Evolutionary conservation across 1,140 invertebrate species (phyloP), one percentile per base, ranked within the genome.

Genomic region (Odontomachus brunneus): DNA sequence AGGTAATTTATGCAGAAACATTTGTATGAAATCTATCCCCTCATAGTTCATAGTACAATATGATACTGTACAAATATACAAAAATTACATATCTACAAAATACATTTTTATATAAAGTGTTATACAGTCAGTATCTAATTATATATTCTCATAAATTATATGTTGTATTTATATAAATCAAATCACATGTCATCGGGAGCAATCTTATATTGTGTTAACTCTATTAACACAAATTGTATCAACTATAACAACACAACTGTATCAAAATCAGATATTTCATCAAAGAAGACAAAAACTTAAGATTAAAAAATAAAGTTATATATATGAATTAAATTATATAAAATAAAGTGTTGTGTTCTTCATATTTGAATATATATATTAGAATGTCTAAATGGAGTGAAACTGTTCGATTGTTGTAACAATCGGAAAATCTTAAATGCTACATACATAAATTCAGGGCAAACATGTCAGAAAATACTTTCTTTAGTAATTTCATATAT

Each of bases 391-490:
- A 76, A 24, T 53, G 0, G 2, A 38, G 15, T 33, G 7, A 51
- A 14, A 14, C 3, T 66, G n/a, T 53, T 65, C 26, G 12, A 2
- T 19, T 38, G 9, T 17, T 19, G 19, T 55, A 57, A 2, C 26
- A 71, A 53, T 33, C 17, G 22, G 33, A 51, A 60, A 15, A 29
- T 69, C 15, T n/a, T 65, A 57, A 73, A 17, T 33, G 48, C 12
- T 49, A 48, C n/a, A 67, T 2, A 59, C 24, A 73, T 60, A 48
- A 76, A 71, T 84, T 65, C 22, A 66, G 19, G n/a, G n/a, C 1
- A 1, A 67, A 69, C 22, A 49, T 19, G 0, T 33, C 48, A 69
- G 26, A 26, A 15, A 53, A 66, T 22, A 73, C 24, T 62, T 82
- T 78, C 63, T 49, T 11, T n/a, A n/a, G n/a, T n/a, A n/a, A n/a